Evolutionary conservation across 2,113 vertebrate genomes (phyloP), one percentile per base, ranked within the genome.

Genomic region (Triplophysa dalaica): DNA sequence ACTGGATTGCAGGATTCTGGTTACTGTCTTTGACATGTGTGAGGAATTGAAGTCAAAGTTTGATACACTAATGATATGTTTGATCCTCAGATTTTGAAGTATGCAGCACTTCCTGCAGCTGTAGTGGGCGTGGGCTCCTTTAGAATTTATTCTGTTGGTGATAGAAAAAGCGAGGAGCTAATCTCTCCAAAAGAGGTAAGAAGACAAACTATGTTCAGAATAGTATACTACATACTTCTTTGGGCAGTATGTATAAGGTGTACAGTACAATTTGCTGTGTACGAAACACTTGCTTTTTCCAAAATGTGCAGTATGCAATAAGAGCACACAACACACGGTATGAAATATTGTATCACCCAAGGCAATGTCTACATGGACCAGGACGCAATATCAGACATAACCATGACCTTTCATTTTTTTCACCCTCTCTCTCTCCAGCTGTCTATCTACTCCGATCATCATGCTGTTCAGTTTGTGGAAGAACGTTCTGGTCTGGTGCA

Each of bases 401-500:
- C 43, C 43, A 12, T 45, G 10, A 45, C 43, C 43, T 10, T 19
- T 17, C 21, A 12, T 11, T 17, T 54, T 52, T 17, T 19, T 19
- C 33, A 14, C 16, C 1, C 67, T 77, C 11, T 26, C 11, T 26
- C 17, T 50, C 80, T 87, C 0, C 87, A 95, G 94, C 89, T 95
- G 56, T 90, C 93, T 2, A 87, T 95, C 82, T 95, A 95, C 81
- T 69, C 80, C 0, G 94, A 93, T 19, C 82, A 87, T 17, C 79
- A 80, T 54, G 82, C 77, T 3, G 92, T 81, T 0, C 89, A 54
- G 5, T 94, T 90, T 48, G 0, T 93, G 1, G 91, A 93, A 69
- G 93, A 95, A 24, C 84, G 92, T 83, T 92, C 93, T 1, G 91
- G 94, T 24, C 81, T 0, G 21, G 83, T 96, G 81, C 90, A 94